These are phyloP conservation scores for Sclerurus mexicanus DNA, from an alignment of 2,113 vertebrate species.

Conservation along the genomic window DNA sequence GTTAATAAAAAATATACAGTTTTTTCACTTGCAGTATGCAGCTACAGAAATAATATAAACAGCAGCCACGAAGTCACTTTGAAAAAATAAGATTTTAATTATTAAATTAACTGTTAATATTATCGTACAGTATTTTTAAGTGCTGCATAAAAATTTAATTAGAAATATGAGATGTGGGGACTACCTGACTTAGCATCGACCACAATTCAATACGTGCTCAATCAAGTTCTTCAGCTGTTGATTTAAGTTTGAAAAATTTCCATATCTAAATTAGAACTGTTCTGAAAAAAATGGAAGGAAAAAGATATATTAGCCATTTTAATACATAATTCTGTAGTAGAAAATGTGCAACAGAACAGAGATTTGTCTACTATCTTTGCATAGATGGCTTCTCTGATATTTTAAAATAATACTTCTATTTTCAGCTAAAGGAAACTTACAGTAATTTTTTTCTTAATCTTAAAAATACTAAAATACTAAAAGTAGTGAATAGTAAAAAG, in stretches of 20 bases:
- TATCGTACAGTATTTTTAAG: slow-evolving; percentile 18
- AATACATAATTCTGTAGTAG: background rate
- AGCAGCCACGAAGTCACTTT: background rate
- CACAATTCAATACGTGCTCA: background rate
- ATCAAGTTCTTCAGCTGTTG: background rate
- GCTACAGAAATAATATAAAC: background rate
- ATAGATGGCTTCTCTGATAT: background rate
- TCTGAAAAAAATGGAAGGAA: background rate
- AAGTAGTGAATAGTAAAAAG: background rate
- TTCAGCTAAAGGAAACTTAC: background rate
- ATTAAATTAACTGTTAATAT: slow-evolving; percentile 45
- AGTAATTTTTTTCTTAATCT: background rate
- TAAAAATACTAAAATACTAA: background rate
- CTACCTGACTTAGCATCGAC: background rate
- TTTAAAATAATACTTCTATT: background rate
- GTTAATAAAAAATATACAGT: slow-evolving; percentile 5
- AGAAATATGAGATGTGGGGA: background rate
- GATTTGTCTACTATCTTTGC: background rate
- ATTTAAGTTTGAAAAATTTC: slow-evolving; percentile 28
- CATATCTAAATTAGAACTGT: slow-evolving; percentile 1
- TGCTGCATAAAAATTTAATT: slow-evolving; percentile 25
- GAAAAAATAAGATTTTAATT: slow-evolving; percentile 25
- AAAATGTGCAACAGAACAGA: background rate
- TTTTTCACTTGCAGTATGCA: background rate
- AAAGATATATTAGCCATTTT: background rate